Evolutionary conservation across 1,140 invertebrate genomes (phyloP).

Genomic region (Oedothorax gibbosus): DNA sequence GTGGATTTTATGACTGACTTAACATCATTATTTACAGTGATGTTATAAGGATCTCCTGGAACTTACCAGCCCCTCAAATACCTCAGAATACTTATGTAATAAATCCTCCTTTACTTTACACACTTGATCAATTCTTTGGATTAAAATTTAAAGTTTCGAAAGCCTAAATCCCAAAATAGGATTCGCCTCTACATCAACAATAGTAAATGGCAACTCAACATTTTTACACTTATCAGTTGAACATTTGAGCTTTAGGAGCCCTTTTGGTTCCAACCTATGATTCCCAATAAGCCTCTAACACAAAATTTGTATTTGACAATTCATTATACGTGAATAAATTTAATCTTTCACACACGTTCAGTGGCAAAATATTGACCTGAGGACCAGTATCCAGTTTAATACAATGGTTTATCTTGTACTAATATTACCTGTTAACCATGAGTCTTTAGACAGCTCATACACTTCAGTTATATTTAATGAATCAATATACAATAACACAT

Average conservation of each 20-base stretch:
- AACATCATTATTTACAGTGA: constrained; percentile 14
- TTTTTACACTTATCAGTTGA: no score
- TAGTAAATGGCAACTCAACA: no score
- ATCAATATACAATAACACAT: not conserved
- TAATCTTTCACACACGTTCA: not conserved
- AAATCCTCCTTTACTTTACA: not conserved
- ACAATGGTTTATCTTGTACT: not conserved
- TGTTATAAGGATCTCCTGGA: constrained; percentile 19
- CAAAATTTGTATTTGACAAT: constrained; percentile 5
- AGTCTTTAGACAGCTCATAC: not conserved
- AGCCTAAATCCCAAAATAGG: constrained; percentile 18
- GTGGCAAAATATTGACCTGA: constrained; percentile 25
- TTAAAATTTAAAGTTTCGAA: constrained; percentile 13
- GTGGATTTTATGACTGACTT: constrained; percentile 31
- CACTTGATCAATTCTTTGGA: not conserved
- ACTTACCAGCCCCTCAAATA: constrained; percentile 4
- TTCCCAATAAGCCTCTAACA: constrained; percentile 22
- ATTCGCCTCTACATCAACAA: constrained; percentile 3
- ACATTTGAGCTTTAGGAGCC: no score
- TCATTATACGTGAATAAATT: not conserved
- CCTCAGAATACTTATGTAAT: no score
- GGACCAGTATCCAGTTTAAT: constrained; percentile 34
- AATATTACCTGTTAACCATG: not conserved
- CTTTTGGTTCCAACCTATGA: constrained; percentile 16
- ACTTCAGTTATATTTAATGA: not conserved